A percentile compares a stretch with the other conserved stretches of the same genome.
These are phyloP conservation scores for Polydesmus complanatus DNA, from an alignment of 2,888 invertebrate genomes.

Conservation along the genomic window DNA sequence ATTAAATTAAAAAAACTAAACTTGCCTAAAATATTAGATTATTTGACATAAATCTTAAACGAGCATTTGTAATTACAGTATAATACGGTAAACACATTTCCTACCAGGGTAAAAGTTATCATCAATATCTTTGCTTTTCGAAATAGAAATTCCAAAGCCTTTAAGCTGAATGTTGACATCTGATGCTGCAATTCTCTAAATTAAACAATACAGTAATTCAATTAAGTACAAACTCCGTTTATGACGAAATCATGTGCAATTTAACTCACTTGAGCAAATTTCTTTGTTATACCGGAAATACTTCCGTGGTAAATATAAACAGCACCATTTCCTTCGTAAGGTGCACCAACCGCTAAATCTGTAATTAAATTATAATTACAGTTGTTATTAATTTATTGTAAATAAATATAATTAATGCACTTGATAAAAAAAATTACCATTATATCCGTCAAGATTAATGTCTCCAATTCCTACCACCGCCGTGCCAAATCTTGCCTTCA, in stretches of 20 bases:
- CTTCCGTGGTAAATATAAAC: slow-evolving; percentile 49
- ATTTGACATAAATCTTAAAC: too few species aligned
- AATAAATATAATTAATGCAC: slow-evolving; percentile 1
- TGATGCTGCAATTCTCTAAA: slow-evolving; percentile 40
- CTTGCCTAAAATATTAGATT: too few species aligned
- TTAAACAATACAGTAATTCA: slow-evolving; percentile 10
- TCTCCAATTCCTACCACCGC: slow-evolving; percentile 48
- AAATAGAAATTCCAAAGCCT: slow-evolving; percentile 48
- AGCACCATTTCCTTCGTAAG: slow-evolving; percentile 49
- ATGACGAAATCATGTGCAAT: not conserved
- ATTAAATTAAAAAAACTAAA: slow-evolving; percentile 23
- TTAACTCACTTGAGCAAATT: slow-evolving; percentile 51
- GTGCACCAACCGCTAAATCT: slow-evolving; percentile 52
- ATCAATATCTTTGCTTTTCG: slow-evolving; percentile 46
- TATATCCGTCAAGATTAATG: slow-evolving; percentile 47
- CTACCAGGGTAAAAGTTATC: slow-evolving; percentile 46
- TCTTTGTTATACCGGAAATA: slow-evolving; percentile 34
- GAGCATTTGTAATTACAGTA: too few species aligned
- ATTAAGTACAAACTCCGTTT: not conserved
- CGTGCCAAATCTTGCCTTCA: slow-evolving; percentile 51
- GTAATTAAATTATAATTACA: too few species aligned
- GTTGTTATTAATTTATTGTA: not conserved
- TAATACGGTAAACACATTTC: not conserved
- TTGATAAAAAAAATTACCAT: slow-evolving; percentile 33
- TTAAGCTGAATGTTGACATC: slow-evolving; percentile 29